Conservation (phyloP, 1,140 invertebrate species). For the Pseudomyrmex gracilis region DNA sequence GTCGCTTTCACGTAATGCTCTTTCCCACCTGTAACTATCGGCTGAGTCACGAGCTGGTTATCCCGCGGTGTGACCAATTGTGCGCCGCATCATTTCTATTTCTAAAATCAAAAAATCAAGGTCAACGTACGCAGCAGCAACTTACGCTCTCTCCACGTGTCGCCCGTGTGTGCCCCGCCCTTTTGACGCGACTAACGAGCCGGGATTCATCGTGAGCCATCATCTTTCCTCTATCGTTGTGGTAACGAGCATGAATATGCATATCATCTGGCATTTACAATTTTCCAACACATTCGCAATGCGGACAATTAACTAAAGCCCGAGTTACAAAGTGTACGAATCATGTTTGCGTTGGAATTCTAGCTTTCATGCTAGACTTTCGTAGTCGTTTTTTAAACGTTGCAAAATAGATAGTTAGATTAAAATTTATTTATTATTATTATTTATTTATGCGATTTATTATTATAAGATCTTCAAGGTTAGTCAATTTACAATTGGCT, state of each 20-base stretch:
- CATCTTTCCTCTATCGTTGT: conserved; percentile 40
- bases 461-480: too few relatives aligned
- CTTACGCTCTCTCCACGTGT: conserved; percentile 60
- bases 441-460: neutral
- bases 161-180: conserved; percentile 39
- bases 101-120: conserved; percentile 68
- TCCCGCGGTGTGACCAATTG: conserved; percentile 38
- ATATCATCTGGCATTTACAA: conserved; percentile 37
- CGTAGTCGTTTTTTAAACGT: neutral
- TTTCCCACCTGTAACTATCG: conserved; percentile 26
- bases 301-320: conserved; percentile 34
- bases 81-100: conserved; percentile 70
- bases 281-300: conserved; percentile 34
- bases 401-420: too few relatives aligned
- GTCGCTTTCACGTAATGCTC: conserved; percentile 23
- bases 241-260: conserved; percentile 43
- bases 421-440: neutral
- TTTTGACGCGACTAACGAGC: conserved; percentile 58
- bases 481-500: too few relatives aligned
- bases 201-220: conserved; percentile 12
- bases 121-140: conserved; percentile 55
- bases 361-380: neutral
- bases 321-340: conserved; percentile 19
- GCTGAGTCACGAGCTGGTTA: conserved; percentile 29
- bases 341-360: conserved; percentile 27